Conservation (phyloP, 2,888 invertebrate genomes). For the Minunthozetes semirufus region DNA sequence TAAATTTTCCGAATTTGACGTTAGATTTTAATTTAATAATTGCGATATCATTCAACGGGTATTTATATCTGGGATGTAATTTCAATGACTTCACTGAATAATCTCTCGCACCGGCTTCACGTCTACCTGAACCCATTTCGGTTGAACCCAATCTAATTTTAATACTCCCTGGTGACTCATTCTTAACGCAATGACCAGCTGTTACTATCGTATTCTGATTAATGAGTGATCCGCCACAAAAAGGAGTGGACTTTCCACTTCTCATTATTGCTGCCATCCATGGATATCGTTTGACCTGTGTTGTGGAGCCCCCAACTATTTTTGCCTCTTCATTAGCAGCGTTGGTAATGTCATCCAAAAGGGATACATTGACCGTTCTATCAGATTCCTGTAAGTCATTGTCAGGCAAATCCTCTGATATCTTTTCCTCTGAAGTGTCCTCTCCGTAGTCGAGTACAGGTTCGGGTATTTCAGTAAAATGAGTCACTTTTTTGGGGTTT, state of each 20-base stretch:
- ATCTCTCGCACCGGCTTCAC: not conserved
- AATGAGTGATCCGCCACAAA: constrained; percentile 22
- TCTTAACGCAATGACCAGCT: constrained; percentile 14
- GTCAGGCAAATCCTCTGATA: no score
- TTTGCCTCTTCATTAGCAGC: not conserved
- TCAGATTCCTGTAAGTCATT: no score
- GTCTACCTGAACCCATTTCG: not conserved
- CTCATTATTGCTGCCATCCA: not conserved
- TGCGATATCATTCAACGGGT: not conserved
- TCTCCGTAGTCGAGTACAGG: no score
- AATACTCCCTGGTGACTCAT: not conserved
- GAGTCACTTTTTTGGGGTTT: no score
- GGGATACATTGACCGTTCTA: no score
- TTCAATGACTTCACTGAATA: not conserved
- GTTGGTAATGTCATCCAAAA: no score
- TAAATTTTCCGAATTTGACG: not conserved
- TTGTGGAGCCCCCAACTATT: not conserved
- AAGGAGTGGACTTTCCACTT: not conserved
- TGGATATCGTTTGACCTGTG: not conserved
- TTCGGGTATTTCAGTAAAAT: no score
- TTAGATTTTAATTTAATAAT: not conserved
- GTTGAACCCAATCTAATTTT: not conserved
- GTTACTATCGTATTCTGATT: not conserved
- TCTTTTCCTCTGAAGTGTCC: no score
- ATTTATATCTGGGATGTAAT: not conserved